These are phyloP conservation scores for Macaca mulatta DNA, from an alignment of 2,113 vertebrate genomes.

Conservation along the genomic window DNA sequence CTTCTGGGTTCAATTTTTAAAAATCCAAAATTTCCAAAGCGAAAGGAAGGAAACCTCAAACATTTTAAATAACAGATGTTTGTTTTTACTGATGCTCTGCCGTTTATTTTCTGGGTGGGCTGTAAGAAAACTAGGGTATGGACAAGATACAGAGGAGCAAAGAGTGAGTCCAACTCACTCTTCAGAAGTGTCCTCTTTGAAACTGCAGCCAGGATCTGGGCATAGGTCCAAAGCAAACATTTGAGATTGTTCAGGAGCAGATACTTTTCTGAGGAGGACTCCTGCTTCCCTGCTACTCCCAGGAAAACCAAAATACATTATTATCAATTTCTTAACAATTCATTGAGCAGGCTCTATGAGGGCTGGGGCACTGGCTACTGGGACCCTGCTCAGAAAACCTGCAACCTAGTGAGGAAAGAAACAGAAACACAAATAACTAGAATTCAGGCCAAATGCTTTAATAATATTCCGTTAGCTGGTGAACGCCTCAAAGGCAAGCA, in stretches of 20 bases:
- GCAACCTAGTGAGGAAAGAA: background rate
- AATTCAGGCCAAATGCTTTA: background rate
- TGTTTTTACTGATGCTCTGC: slow-evolving; percentile 17
- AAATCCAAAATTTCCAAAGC: slow-evolving; percentile 12
- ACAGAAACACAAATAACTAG: background rate
- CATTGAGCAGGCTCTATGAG: background rate
- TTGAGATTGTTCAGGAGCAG: slow-evolving; percentile 30
- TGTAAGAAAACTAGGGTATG: slow-evolving; percentile 11
- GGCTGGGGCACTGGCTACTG: background rate
- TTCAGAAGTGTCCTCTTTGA: slow-evolving; percentile 22
- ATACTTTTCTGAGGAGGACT: background rate
- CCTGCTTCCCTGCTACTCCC: background rate
- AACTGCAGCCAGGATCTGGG: background rate
- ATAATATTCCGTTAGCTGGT: background rate
- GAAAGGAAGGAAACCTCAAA: slow-evolving; percentile 35
- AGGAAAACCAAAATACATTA: background rate
- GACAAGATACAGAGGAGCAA: background rate
- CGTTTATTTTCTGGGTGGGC: slow-evolving; percentile 49
- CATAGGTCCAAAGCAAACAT: slow-evolving; percentile 40
- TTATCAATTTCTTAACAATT: background rate
- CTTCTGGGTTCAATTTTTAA: slow-evolving; percentile 28
- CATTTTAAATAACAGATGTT: slow-evolving; percentile 29
- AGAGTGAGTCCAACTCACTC: background rate
- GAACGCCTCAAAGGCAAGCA: background rate
- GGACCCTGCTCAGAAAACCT: background rate